Evolutionary conservation across 92 coral and sea anemone species (phyloP), one percentile per base, ranked within the genome.

Genomic region (Porites cylindrica): DNA sequence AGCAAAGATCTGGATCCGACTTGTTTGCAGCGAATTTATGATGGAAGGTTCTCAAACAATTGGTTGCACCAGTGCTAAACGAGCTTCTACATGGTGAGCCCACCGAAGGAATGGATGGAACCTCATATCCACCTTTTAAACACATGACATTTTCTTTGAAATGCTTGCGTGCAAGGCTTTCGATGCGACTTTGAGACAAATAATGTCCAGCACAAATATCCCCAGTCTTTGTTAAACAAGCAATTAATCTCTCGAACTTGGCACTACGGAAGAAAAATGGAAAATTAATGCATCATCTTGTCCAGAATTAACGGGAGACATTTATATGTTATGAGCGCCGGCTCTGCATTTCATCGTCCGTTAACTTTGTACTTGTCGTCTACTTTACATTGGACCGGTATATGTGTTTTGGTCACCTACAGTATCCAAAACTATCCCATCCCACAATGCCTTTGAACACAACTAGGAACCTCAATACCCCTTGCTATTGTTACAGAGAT

Each of bases 1-100:
- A 10, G 84, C 84, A 80, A 23, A 80, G 75, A 3, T 29, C 20
- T 1, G 84, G 64, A 60, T 80, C 84, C 50, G 84, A 21, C 75
- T 26, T 80, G 76, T 54, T 26, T 1, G 75, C 64, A 12, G 62
- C 26, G 23, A 51, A 80, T 20, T 51, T 80, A 23, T 80, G 64
- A 17, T 80, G 51, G 64, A 66, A 80, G 21, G 63, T 66, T 80
- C 23, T 67, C 10, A 51, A 4, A 29, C 84, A 80, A 8, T 69
- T 70, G n/a, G 20, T 9, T 51, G 76, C 75, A 17, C 67, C 18
- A 17, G 8, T 47, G 17, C 8, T 18, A 51, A 80, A 80, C 14
- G 63, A 51, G 51, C n/a, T 53, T 10, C 75, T 9, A 24, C 84
- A 80, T 1, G 24, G 38, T 23, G 59, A 20, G 8, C 71, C 7